phyloP scores from a whole-genome alignment of 2,113 vertebrate species.

The Motacilla tschutschensis region DNA sequence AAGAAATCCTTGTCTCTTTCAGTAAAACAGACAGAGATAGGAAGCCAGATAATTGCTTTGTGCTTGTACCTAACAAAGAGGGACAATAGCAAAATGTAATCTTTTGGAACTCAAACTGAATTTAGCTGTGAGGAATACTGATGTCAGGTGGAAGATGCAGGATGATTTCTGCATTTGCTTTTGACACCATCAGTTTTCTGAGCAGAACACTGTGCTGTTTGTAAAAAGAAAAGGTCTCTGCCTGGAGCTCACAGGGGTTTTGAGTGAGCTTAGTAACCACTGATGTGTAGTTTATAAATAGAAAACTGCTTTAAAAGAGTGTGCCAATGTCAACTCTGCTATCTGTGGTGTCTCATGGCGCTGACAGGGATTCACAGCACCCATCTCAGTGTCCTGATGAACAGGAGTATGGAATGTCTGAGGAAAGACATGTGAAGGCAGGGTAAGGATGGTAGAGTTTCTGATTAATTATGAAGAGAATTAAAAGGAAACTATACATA shows the following conservation, averaged over 20 bases:
- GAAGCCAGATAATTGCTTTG: neutral
- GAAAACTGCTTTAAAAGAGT: neutral
- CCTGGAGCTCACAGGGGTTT: neutral
- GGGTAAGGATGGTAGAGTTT: neutral
- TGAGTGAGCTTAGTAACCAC: neutral
- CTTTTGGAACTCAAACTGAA: constrained; percentile 14
- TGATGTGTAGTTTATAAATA: constrained; percentile 11
- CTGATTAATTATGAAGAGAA: neutral
- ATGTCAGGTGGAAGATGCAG: neutral
- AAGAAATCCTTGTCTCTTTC: neutral
- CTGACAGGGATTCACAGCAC: neutral
- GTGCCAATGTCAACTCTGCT: neutral
- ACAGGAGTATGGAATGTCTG: neutral
- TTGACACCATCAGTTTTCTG: neutral
- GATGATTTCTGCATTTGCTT: neutral
- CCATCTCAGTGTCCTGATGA: neutral
- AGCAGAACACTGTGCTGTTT: neutral
- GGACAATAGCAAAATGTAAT: constrained; percentile 19
- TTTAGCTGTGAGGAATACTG: neutral
- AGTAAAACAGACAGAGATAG: neutral
- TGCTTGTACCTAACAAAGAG: neutral
- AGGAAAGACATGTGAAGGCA: neutral
- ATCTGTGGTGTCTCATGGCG: neutral
- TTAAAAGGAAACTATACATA: neutral
- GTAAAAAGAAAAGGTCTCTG: neutral